Percentiles rank a stretch among this genome's conserved stretches.
phyloP scores from a whole-genome alignment of 2,797 vertebrate genomes.

The Poecilia wingei region DNA sequence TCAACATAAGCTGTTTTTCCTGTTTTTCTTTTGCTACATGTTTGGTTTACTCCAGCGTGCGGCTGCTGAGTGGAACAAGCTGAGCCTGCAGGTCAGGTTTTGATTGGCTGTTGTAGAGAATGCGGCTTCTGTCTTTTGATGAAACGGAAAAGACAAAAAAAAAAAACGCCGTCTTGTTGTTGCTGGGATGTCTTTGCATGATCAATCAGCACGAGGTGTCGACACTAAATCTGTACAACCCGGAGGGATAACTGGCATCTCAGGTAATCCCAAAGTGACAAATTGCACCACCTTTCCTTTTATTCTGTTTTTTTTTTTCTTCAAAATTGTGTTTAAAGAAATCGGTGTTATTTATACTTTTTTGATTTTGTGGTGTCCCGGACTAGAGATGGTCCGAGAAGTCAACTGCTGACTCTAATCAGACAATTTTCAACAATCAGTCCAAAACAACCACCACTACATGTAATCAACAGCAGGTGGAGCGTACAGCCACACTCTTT shows the following conservation, averaged over 20 bases:
- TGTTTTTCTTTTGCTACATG: constrained; percentile 52
- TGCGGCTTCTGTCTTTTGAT: constrained; percentile 18
- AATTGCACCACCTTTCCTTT: constrained; percentile 57
- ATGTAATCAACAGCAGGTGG: not conserved
- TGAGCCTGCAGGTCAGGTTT: constrained; percentile 78
- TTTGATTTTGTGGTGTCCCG: constrained; percentile 65
- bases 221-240: constrained; percentile 58
- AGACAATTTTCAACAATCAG: not conserved
- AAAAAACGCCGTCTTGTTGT: constrained; percentile 27
- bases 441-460: too few species aligned
- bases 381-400: constrained; percentile 51
- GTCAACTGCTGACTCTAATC: constrained; percentile 17
- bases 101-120: constrained; percentile 35
- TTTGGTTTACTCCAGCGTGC: constrained; percentile 46
- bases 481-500: not conserved
- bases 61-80: constrained; percentile 56
- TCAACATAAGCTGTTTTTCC: constrained; percentile 69
- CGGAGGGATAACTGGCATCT: constrained; percentile 77
- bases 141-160: not conserved
- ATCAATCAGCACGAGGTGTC: constrained; percentile 47
- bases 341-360: constrained; percentile 72
- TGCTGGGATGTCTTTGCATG: constrained; percentile 42
- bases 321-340: constrained; percentile 58
- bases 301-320: constrained; percentile 32
- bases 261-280: constrained; percentile 73